Evolutionary conservation across 2,113 vertebrate species (phyloP), one percentile per base, ranked within the genome.

Genomic region (Bostrychus sinensis): DNA sequence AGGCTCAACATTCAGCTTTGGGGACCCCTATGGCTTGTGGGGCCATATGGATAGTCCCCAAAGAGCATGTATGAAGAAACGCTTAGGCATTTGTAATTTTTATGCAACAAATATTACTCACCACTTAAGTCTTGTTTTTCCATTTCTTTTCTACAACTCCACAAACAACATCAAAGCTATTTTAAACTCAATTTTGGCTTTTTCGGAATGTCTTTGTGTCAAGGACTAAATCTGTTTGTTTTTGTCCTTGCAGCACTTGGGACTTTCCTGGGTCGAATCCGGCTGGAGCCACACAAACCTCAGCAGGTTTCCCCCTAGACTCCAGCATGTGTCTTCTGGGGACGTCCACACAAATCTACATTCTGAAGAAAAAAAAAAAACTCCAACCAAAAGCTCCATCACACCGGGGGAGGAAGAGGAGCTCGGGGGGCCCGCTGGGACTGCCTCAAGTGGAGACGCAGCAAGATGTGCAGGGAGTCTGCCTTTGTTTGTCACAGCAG

Each of bases 371-470:
- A 88, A 95, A 95, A 80, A 92, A 88, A 95, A 95, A 80, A 92
- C 93, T 6, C 94, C 95, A 89, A 94, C 93, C n/a, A 86, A 94
- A 88, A 91, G 93, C 0, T 92, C 91, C 0, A 75, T 90, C 0
- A 71, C 91, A n/a, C 90, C 94, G 94, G 94, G 63, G 8, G 93
- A 95, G 63, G 94, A 94, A 37, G 94, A 95, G 57, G 94, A 95
- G 72, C 93, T 95, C 54, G 94, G 95, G 81, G n/a, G 95, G 94
- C 57, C 87, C 96, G 76, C 89, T 96, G 84, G 96, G 96, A 67
- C 89, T 94, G 72, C 95, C 95, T 5, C 93, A 94, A 82, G 95
- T 96, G 68, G 95, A 96, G 80, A 95, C 93, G 0, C 93, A 95
- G 34, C 91, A 94, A 68, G 93, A 96, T 0, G 94, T 95, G 26